Evolutionary conservation across 53 echinoderm and acorn worm genomes (phyloP).

Genomic region (Pentamera pediparva): DNA sequence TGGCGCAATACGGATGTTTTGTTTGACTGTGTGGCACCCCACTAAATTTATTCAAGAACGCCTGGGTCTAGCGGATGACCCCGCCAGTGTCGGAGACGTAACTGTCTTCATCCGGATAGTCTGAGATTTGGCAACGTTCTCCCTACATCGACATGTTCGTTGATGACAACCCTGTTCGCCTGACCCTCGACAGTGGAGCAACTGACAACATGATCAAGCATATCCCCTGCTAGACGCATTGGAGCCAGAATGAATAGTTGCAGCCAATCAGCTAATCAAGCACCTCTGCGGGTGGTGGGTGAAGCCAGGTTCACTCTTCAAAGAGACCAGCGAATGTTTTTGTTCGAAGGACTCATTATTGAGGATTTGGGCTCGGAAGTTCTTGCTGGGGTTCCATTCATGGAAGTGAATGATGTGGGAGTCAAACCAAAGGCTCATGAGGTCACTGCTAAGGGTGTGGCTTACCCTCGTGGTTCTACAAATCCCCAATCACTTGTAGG

Average conservation of each 20-base stretch:
- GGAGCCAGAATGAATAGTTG: conserved; percentile 12
- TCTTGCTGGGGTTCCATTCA: conserved; percentile 14
- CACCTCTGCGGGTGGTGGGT: conserved; percentile 18
- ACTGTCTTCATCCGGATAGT: too few species aligned
- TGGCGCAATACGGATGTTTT: too few species aligned
- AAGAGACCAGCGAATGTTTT: background rate
- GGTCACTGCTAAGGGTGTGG: background rate
- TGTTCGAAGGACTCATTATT: conserved; percentile 22
- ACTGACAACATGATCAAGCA: conserved; percentile 46
- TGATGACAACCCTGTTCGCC: conserved; percentile 13
- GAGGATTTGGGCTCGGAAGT: background rate
- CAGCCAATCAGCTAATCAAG: conserved; percentile 43
- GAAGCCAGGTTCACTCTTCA: conserved; percentile 14
- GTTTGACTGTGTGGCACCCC: too few species aligned
- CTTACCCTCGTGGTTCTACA: background rate
- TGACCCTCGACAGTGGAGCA: conserved; percentile 33
- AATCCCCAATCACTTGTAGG: background rate
- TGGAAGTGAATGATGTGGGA: conserved; percentile 16
- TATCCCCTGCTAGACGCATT: conserved; percentile 4
- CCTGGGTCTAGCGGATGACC: too few species aligned
- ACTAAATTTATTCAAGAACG: too few species aligned
- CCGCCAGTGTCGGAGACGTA: too few species aligned
- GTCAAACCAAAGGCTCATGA: background rate
- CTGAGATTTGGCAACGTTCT: too few species aligned
- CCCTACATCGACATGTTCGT: conserved; percentile 41